A percentile compares a stretch with the other conserved stretches of the same genome.
These are phyloP conservation scores for Cephus pygmeus DNA, from an alignment of 2,888 invertebrate species.

Conservation along the genomic window DNA sequence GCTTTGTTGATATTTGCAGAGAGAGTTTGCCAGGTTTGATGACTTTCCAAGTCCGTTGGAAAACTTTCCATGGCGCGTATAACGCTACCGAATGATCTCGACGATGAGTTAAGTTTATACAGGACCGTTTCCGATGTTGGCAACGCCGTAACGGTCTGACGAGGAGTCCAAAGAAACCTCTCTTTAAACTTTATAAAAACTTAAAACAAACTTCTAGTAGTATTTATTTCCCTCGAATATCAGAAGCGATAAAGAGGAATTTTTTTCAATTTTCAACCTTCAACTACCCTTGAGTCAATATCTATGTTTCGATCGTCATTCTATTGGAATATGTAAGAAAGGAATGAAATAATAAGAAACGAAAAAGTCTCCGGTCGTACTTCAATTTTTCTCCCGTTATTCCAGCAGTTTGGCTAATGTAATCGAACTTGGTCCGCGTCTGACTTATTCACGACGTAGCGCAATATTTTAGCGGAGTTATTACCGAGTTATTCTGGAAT, in stretches of 20 bases:
- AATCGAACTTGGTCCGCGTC: constrained; percentile 4
- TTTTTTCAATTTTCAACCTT: constrained; percentile 1
- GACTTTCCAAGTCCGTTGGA: background rate
- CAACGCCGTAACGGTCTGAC: background rate
- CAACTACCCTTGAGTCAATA: background rate
- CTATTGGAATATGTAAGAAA: background rate
- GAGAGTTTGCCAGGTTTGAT: background rate
- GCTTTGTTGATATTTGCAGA: background rate
- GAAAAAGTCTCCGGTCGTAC: background rate
- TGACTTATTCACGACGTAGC: constrained; percentile 13
- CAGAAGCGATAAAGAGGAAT: constrained; percentile 1
- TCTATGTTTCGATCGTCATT: background rate
- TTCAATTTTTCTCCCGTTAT: background rate
- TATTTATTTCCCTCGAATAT: background rate
- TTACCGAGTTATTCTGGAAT: constrained; percentile 59
- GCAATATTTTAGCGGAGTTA: constrained; percentile 53
- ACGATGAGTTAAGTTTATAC: background rate
- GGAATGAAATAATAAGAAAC: constrained; percentile 1
- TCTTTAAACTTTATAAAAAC: too few species aligned
- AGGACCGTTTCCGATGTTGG: background rate
- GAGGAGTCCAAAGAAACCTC: background rate
- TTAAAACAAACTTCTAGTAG: background rate
- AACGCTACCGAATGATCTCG: background rate
- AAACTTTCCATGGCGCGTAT: background rate
- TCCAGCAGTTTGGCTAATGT: background rate